Percentiles rank a stretch among this genome's conserved stretches.
Conservation (phyloP, 1,140 invertebrate species). For the Halictus rubicundus region DNA sequence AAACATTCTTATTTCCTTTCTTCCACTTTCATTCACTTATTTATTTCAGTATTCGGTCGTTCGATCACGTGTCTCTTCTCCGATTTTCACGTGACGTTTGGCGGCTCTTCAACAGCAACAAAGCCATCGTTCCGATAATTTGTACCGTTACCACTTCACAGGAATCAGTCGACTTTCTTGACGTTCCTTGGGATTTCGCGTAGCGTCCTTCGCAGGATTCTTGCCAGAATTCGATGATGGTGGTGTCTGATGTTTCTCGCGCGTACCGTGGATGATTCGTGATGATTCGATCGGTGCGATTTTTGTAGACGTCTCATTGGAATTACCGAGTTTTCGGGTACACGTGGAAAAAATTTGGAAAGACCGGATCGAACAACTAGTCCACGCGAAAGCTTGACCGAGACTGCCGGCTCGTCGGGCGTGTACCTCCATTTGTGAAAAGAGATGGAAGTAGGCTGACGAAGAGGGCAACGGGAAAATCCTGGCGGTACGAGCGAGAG, state of each 20-base stretch:
- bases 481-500: background rate
- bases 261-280: too few species aligned
- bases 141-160: background rate
- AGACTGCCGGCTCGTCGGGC: slow-evolving; percentile 35
- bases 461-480: background rate
- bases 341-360: background rate
- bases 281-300: background rate
- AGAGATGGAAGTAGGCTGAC: background rate
- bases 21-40: background rate
- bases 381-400: background rate
- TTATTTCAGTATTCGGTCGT: background rate
- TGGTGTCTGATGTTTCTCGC: too few species aligned
- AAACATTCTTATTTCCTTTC: background rate
- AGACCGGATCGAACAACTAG: background rate
- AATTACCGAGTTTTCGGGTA: background rate
- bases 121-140: background rate
- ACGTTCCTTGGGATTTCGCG: background rate
- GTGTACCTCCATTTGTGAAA: slow-evolving; percentile 20
- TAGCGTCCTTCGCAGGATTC: too few species aligned
- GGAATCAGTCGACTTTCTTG: background rate
- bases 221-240: background rate
- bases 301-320: slow-evolving; percentile 19
- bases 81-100: background rate
- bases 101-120: background rate
- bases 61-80: background rate